These are phyloP conservation scores for Lithophane semibrunnea DNA, from an alignment of 2,888 invertebrate species.

Conservation along the genomic window DNA sequence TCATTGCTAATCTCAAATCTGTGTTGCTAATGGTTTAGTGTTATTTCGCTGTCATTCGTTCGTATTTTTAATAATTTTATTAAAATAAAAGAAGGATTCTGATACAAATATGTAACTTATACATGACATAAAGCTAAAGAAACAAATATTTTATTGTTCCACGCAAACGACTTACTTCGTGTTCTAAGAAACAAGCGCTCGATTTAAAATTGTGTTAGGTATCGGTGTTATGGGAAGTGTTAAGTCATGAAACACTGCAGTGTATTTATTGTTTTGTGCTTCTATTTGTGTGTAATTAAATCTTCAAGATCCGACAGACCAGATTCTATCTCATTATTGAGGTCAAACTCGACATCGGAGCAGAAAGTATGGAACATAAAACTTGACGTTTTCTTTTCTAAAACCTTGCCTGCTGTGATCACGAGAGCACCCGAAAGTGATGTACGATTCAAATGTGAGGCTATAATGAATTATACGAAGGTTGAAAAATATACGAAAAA, in stretches of 20 bases:
- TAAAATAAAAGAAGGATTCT: not conserved
- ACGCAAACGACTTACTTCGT: constrained; percentile 16
- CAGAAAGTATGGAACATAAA: constrained; percentile 87
- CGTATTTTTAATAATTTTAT: constrained; percentile 29
- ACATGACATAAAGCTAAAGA: constrained; percentile 12
- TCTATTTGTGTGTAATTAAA: constrained; percentile 79
- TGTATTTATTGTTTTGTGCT: constrained; percentile 84
- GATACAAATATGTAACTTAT: constrained; percentile 24
- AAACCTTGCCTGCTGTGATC: constrained; percentile 80
- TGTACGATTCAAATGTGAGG: constrained; percentile 85
- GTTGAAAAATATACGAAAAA: constrained; percentile 84
- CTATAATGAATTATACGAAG: constrained; percentile 85
- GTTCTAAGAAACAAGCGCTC: constrained; percentile 11
- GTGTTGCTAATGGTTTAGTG: constrained; percentile 44
- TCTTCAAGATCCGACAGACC: constrained; percentile 75
- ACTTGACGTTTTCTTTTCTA: constrained; percentile 85
- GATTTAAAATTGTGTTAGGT: constrained; percentile 47
- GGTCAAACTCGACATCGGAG: constrained; percentile 81
- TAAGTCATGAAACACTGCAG: constrained; percentile 86
- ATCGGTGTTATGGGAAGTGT: constrained; percentile 83
- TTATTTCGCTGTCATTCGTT: constrained; percentile 61
- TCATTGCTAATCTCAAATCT: too few species aligned
- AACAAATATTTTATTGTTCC: constrained; percentile 11
- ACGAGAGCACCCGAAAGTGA: constrained; percentile 77
- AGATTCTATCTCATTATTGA: constrained; percentile 75